These are phyloP conservation scores for Papilio machaon DNA, from an alignment of 1,140 invertebrate genomes.

Conservation along the genomic window DNA sequence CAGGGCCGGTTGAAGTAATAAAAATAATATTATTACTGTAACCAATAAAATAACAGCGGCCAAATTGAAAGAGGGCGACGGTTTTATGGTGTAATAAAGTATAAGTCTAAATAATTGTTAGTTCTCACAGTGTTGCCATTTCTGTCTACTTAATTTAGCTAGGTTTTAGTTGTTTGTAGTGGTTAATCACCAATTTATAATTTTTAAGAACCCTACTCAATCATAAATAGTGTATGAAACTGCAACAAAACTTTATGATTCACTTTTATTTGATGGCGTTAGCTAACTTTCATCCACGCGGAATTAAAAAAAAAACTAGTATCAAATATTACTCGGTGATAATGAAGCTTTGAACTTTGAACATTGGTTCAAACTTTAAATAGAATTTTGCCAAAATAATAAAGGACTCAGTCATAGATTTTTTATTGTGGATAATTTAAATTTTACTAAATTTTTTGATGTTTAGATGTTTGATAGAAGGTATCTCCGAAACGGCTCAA, in stretches of 20 bases:
- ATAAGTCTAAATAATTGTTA: conserved; percentile 41
- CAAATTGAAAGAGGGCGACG: conserved; percentile 61
- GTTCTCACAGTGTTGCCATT: conserved; percentile 15
- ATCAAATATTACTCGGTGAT: no score
- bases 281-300: no score
- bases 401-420: background rate
- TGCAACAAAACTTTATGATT: background rate
- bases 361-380: background rate
- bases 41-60: conserved; percentile 54
- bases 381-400: background rate
- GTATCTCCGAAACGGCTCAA: no score
- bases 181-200: background rate
- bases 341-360: no score
- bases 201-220: background rate
- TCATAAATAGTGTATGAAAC: background rate
- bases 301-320: no score
- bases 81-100: conserved; percentile 65
- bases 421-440: background rate
- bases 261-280: no score
- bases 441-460: background rate
- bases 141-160: background rate
- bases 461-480: no score
- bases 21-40: conserved; percentile 62
- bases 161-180: background rate
- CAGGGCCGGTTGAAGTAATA: conserved; percentile 57